Evolutionary conservation across 2,888 invertebrate species (phyloP).

Genomic region (Patella caerulea): DNA sequence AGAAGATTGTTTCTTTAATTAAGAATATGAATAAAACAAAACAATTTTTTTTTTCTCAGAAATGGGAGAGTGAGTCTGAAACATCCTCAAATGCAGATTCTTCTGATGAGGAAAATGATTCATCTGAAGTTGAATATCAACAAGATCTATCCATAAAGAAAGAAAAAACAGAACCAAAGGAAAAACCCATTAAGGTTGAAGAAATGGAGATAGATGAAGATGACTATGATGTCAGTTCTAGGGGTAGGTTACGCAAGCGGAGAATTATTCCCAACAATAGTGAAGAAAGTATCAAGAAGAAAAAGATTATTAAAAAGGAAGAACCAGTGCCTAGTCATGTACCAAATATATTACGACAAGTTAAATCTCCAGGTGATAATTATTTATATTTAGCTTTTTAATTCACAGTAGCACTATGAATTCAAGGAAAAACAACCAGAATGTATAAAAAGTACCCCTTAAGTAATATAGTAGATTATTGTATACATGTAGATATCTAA

Average conservation of each 20-base stretch:
- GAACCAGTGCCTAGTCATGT: constrained; percentile 16
- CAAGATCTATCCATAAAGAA: constrained; percentile 17
- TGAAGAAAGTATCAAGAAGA: constrained; percentile 56
- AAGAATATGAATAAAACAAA: too few species aligned
- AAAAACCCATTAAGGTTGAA: background rate
- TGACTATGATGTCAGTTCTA: constrained; percentile 58
- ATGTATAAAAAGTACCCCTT: too few species aligned
- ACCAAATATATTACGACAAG: constrained; percentile 31
- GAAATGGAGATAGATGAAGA: constrained; percentile 37
- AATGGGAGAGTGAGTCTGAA: constrained; percentile 8
- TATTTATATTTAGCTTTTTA: background rate
- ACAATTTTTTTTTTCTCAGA: background rate
- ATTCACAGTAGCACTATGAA: too few species aligned
- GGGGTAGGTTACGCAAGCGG: constrained; percentile 64
- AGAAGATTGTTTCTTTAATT: too few species aligned
- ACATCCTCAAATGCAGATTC: constrained; percentile 38
- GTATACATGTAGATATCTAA: too few species aligned
- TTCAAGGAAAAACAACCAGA: too few species aligned
- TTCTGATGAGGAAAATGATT: constrained; percentile 38
- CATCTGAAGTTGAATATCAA: constrained; percentile 29
- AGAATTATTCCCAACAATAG: constrained; percentile 64
- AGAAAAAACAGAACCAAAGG: background rate
- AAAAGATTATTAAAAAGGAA: constrained; percentile 43
- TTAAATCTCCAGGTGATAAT: background rate
- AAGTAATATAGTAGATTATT: too few species aligned